Base-by-base conservation (phyloP, 2,888 invertebrate genomes). In the Eristalinus aeneus region DNA sequence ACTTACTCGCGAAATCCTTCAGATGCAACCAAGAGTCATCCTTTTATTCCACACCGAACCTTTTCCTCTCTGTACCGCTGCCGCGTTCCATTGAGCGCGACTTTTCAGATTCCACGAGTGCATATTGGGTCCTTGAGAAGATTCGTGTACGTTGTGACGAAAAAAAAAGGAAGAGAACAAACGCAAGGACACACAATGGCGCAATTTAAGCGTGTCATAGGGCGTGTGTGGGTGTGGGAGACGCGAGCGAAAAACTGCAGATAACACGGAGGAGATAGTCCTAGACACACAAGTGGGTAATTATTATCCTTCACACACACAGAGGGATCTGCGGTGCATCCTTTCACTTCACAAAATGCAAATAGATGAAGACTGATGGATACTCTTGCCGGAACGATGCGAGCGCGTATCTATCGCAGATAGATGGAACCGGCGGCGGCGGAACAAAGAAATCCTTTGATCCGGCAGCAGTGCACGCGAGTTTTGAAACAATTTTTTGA, bases 261-360 rank as follows among this genome's bases (percentile, higher is more conserved):
- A 72, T 58, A 60, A 16, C 56, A 65, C 69, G 68, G 80, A 58
- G 68, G 80, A 58, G 67, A 46, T 46, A 46, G 23, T 56, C 81
- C 81, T 86, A 74, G 60, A 74, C 68, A 65, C 67, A 65, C 86
- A 82, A 86, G 86, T 82, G 86, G 87, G 87, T 87, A 87, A 87
- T 87, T 87, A 87, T 82, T 79, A 87, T 87, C 82, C 78, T 87
- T 87, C 82, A 82, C 46, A 32, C 16, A 36, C 31, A 20, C 34
- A 6, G 20, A 68, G 16, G 46, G 46, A 46, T 46, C 46, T 63
- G 67, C 74, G 71, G 75, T 58, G 79, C 64, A 72, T 75, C 82
- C 82, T 82, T 82, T 78, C 61, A 72, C 78, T 78, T 53, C 63
- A 79, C 74, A 78, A 36, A 82, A 83, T 79, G 75, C 77, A 86